phyloP scores from a whole-genome alignment of 2,113 vertebrate genomes.

The Procavia capensis region DNA sequence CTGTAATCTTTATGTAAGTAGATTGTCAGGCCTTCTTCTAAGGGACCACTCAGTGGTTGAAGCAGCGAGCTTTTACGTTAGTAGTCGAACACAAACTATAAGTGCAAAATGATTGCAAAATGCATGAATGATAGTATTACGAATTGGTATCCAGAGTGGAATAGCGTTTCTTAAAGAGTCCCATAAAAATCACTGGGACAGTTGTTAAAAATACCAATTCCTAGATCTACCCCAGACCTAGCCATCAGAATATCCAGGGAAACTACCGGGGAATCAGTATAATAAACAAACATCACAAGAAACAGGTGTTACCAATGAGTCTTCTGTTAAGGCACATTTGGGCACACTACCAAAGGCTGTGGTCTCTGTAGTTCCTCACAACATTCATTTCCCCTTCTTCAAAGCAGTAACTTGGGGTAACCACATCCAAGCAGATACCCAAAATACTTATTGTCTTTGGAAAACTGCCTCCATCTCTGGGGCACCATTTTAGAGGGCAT shows the following conservation, averaged over 20 bases:
- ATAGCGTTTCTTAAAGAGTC: not conserved
- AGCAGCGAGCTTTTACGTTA: too few relatives aligned
- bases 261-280: not conserved
- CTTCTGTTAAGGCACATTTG: not conserved
- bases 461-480: not conserved
- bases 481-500: not conserved
- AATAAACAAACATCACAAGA: not conserved
- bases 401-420: conserved; percentile 9
- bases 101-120: conserved; percentile 29
- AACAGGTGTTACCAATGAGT: too few relatives aligned
- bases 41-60: too few relatives aligned
- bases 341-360: not conserved
- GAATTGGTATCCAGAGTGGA: not conserved
- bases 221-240: not conserved
- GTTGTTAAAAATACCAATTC: not conserved
- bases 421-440: not conserved
- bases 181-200: not conserved
- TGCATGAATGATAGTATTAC: not conserved
- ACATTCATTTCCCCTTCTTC: not conserved
- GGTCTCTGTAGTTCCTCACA: not conserved
- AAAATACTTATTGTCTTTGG: not conserved
- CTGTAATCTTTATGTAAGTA: too few relatives aligned
- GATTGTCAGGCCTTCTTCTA: too few relatives aligned
- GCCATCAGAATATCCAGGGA: not conserved
- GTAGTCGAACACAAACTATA: too few relatives aligned